These are phyloP conservation scores for Rhopalosiphum padi DNA, from an alignment of 1,140 invertebrate species.

Conservation along the genomic window DNA sequence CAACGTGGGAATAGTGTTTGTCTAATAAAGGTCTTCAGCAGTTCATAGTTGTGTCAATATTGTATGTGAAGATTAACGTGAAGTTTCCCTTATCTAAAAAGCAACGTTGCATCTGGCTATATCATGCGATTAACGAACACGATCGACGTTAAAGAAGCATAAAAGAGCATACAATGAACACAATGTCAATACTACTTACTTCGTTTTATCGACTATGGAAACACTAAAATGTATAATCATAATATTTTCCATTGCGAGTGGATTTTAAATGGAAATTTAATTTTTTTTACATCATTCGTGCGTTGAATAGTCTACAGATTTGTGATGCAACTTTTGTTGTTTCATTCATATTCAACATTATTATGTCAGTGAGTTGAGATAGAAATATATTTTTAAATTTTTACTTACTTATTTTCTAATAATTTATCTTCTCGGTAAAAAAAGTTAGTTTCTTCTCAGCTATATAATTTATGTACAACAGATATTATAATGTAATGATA, in stretches of 20 bases:
- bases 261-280: neutral
- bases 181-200: neutral
- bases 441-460: neutral
- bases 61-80: neutral
- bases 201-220: neutral
- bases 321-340: neutral
- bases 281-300: neutral
- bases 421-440: neutral
- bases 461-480: neutral
- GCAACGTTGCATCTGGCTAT: neutral
- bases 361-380: neutral
- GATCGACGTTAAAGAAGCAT: neutral
- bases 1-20: neutral
- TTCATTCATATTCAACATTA: neutral
- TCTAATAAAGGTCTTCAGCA: slow-evolving; percentile 28
- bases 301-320: neutral
- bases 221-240: neutral
- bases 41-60: slow-evolving; percentile 46
- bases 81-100: neutral
- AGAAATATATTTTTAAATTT: neutral
- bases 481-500: neutral
- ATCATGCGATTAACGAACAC: slow-evolving; percentile 30
- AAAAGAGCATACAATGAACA: neutral
- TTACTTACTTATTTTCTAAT: neutral
- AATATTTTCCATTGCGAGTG: neutral